These are phyloP conservation scores for Parnassius apollo DNA, from an alignment of 2,888 invertebrate genomes.

Conservation along the genomic window DNA sequence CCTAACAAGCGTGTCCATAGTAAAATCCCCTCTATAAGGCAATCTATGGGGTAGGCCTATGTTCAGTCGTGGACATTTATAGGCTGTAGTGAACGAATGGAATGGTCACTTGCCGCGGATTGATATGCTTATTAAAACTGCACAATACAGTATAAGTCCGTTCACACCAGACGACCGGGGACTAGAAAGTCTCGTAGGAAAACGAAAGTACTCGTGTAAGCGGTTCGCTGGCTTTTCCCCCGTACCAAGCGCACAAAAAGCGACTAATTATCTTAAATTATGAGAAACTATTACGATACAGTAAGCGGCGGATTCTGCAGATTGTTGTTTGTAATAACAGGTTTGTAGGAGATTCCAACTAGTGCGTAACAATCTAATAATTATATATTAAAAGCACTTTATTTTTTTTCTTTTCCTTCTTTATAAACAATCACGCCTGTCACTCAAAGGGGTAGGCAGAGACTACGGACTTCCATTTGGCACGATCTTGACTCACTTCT, in stretches of 20 bases:
- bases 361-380: slow-evolving; percentile 1
- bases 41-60: no score
- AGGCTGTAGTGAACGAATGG: no score
- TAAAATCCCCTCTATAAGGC: no score
- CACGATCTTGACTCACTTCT: no score
- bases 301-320: not conserved
- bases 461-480: no score
- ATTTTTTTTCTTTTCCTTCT: no score
- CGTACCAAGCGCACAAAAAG: slow-evolving; percentile 22
- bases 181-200: slow-evolving; percentile 39
- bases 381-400: no score
- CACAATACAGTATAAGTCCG: slow-evolving; percentile 7
- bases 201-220: slow-evolving; percentile 36
- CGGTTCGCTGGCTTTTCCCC: slow-evolving; percentile 35
- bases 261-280: slow-evolving; percentile 32
- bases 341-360: not conserved
- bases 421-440: no score
- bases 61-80: no score
- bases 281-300: slow-evolving; percentile 30
- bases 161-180: slow-evolving; percentile 17
- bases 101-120: no score
- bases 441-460: no score
- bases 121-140: not conserved
- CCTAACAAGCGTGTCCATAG: no score
- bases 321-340: not conserved